A percentile compares a stretch with the other conserved stretches of the same genome.
These are phyloP conservation scores for Gymnocypris eckloni DNA, from an alignment of 2,797 vertebrate genomes.

Conservation along the genomic window DNA sequence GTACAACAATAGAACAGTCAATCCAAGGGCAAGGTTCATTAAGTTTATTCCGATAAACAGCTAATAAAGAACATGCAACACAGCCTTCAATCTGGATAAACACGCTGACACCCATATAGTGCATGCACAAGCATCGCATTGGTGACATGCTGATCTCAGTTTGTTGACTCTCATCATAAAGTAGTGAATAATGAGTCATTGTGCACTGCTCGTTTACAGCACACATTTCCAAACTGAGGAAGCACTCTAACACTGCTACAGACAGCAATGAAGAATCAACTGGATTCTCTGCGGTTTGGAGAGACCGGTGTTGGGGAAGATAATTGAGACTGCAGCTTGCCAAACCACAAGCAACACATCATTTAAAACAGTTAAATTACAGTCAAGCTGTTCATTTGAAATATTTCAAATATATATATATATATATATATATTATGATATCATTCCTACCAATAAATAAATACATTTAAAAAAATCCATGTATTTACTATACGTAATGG, in stretches of 20 bases:
- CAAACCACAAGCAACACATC: constrained; percentile 10
- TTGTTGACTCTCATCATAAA: neutral
- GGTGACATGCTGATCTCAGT: constrained; percentile 16
- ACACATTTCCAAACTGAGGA: neutral
- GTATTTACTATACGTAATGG: neutral
- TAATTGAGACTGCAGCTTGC: constrained; percentile 6
- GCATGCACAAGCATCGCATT: neutral
- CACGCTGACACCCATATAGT: constrained; percentile 3
- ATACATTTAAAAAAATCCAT: neutral
- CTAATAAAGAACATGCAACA: constrained; percentile 22
- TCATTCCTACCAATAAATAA: neutral
- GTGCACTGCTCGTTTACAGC: neutral
- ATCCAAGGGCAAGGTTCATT: constrained; percentile 69
- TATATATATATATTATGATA: neutral
- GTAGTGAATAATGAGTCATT: constrained; percentile 10
- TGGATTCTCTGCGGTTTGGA: neutral
- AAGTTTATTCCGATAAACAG: constrained; percentile 30
- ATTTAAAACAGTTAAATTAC: constrained; percentile 4
- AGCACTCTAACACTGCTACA: neutral
- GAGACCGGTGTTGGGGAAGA: neutral
- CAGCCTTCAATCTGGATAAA: constrained; percentile 12
- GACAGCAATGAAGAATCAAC: constrained; percentile 18
- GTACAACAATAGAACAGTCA: constrained; percentile 69
- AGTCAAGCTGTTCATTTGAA: neutral
- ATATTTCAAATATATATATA: neutral